Base-by-base conservation (phyloP, 2,797 vertebrate species). In the Lindbergichthys nudifrons region DNA sequence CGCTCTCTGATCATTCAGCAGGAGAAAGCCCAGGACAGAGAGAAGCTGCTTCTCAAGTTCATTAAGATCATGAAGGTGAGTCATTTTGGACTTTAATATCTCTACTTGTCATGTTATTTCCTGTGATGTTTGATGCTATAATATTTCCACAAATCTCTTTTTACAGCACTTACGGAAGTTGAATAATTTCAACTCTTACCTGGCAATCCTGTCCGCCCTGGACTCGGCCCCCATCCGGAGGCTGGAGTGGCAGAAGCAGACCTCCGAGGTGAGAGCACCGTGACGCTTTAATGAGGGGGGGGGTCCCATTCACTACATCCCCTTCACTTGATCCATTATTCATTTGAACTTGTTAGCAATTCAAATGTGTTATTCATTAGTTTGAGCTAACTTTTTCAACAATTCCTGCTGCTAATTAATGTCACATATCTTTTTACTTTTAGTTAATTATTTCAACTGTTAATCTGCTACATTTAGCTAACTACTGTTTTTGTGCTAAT, bases 61-160 rank as follows among this genome's bases (percentile, higher is more conserved):
- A 99, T 99, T 87, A 99, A 99, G 90, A 99, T 99, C 92, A 99
- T 99, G 98, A 99, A 99, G 97, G 98, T 98, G 80, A 42, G 69
- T 46, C 4, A 48, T 18, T 5, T 18, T 4, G 4, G 5, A 15
- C 5, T 30, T 21, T 9, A 42, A 66, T 12, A 75, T 45, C 3
- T 36, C 11, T 0, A 16, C 26, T 3, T 23, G 1, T 53, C 2
- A 1, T 62, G 2, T 57, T 15, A 1, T 10, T 23, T 43, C 18
- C 5, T 42, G 26, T 32, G 0, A 51, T 64, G 12, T 65, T 19
- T 21, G 4, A 19, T 1, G 1, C 42, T 41, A 0, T 60, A 54
- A 69, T 16, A 39, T 63, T 13, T 9, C 7, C 43, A 41, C 21
- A 56, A 6, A 14, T 70, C 14, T 81, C 5, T 65, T 0, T 57